These are phyloP conservation scores for Tenebrosternarchus preto DNA, from an alignment of 2,113 vertebrate species.

Conservation along the genomic window DNA sequence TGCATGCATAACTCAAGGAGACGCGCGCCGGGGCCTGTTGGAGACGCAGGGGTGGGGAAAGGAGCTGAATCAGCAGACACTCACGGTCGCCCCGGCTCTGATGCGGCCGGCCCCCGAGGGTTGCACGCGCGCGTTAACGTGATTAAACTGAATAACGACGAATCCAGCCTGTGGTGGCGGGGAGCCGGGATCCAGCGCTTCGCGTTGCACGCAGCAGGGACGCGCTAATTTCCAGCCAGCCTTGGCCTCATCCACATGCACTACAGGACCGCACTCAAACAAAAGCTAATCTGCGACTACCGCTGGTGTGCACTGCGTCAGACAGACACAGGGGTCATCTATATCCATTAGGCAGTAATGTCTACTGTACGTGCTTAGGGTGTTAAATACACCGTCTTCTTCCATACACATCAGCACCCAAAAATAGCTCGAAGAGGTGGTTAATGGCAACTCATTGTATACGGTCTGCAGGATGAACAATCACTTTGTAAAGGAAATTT, in stretches of 20 bases:
- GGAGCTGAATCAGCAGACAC: slow-evolving; percentile 66
- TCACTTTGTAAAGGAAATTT: not conserved
- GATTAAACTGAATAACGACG: slow-evolving; percentile 30
- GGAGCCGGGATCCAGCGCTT: not conserved
- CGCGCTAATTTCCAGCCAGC: not conserved
- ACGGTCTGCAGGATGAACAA: not conserved
- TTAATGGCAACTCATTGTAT: not conserved
- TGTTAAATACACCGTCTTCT: not conserved
- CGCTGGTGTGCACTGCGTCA: not conserved
- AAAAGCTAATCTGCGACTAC: not conserved
- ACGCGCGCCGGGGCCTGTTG: slow-evolving; percentile 25
- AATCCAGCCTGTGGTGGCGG: not conserved
- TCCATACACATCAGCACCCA: not conserved
- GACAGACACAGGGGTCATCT: slow-evolving; percentile 42
- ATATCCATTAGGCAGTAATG: slow-evolving; percentile 32
- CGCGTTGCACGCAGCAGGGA: not conserved
- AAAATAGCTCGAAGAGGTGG: slow-evolving; percentile 7
- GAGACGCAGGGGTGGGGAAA: slow-evolving; percentile 55
- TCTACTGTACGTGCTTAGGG: slow-evolving; percentile 9
- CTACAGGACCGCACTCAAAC: slow-evolving; percentile 8
- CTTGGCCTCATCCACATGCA: not conserved
- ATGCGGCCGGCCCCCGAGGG: slow-evolving; percentile 57
- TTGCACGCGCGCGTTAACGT: slow-evolving; percentile 12
- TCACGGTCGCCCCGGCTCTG: slow-evolving; percentile 47
- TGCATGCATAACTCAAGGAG: slow-evolving; percentile 51